These are phyloP conservation scores for Drosophila macrospina DNA, from an alignment of 2,888 invertebrate genomes.

Conservation along the genomic window DNA sequence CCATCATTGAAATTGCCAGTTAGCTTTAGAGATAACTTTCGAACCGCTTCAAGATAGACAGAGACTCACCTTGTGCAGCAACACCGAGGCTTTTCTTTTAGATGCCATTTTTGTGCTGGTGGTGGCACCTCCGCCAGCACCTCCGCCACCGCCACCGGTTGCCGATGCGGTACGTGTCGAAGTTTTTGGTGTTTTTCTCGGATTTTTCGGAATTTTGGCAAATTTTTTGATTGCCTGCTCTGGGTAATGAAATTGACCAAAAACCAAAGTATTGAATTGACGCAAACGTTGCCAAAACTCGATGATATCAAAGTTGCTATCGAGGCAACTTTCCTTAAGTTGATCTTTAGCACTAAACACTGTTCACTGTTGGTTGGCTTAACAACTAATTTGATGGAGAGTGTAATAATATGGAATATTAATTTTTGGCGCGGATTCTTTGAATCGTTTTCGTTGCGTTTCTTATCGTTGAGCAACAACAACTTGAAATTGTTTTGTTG, in stretches of 20 bases:
- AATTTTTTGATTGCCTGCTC: constrained; percentile 75
- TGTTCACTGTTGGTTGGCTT: constrained; percentile 53
- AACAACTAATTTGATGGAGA: background rate
- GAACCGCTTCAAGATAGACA: background rate
- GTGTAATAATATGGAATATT: constrained; percentile 26
- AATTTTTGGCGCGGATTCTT: constrained; percentile 49
- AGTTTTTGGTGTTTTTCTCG: constrained; percentile 84
- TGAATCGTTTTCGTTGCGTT: constrained; percentile 2
- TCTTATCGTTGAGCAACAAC: constrained; percentile 22
- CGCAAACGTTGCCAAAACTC: constrained; percentile 74
- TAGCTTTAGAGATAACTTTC: background rate
- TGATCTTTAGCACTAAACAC: constrained; percentile 63
- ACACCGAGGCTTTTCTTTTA: constrained; percentile 85
- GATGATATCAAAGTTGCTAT: constrained; percentile 66
- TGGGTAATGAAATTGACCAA: constrained; percentile 65
- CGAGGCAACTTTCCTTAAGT: constrained; percentile 56
- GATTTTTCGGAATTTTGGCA: constrained; percentile 85
- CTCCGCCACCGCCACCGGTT: constrained; percentile 83
- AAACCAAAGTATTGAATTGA: constrained; percentile 65
- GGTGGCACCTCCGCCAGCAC: constrained; percentile 83
- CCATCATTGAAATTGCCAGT: too few species aligned
- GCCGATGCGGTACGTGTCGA: constrained; percentile 84
- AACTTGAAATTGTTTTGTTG: constrained; percentile 17
- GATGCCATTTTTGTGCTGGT: constrained; percentile 85
- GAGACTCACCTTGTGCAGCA: constrained; percentile 85